Evolutionary conservation across 53 echinoderm and acorn worm genomes (phyloP).

Genomic region (Mesocentrotus franciscanus): DNA sequence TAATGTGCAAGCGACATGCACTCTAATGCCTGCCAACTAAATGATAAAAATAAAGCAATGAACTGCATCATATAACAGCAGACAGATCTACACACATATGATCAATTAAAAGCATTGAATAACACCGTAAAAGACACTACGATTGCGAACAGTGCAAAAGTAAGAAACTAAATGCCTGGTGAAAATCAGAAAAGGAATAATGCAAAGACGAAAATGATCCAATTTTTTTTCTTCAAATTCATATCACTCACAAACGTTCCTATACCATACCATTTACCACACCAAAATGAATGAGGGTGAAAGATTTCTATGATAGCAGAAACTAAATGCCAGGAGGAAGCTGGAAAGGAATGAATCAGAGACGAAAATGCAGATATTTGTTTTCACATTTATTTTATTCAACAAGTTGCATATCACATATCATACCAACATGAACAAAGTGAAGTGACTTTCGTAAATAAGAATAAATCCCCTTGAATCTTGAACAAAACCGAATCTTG

Average conservation of each 20-base stretch:
- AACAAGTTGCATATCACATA: not conserved
- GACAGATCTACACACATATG: not conserved
- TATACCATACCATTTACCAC: not conserved
- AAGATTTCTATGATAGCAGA: not conserved
- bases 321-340: not conserved
- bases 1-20: not conserved
- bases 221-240: not conserved
- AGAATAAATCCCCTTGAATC: not conserved
- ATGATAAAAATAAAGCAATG: not conserved
- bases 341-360: not conserved
- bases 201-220: not conserved
- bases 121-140: not conserved
- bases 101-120: not conserved
- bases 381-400: not conserved
- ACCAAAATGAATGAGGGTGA: not conserved
- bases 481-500: not conserved
- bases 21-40: not conserved
- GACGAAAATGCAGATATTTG: not conserved
- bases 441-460: not conserved
- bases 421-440: not conserved
- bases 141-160: not conserved
- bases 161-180: not conserved
- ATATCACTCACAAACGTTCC: not conserved
- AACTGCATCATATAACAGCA: conserved; percentile 2
- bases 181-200: not conserved